A percentile compares a stretch with the other conserved stretches of the same genome.
Conservation (phyloP, 2,888 invertebrate genomes). For the Synanthedon andrenaeformis region DNA sequence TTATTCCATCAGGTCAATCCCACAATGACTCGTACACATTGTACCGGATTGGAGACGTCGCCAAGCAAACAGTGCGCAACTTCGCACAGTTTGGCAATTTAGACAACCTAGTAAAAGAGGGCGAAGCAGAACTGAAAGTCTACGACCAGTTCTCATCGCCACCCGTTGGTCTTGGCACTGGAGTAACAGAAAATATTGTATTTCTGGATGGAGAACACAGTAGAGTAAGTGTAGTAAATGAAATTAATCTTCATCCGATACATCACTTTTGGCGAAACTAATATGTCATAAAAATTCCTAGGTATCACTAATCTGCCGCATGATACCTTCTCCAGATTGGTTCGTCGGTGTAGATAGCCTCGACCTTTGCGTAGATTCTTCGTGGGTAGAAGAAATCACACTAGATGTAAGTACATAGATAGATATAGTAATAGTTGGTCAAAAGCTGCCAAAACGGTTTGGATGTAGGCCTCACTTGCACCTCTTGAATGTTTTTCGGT, state of each 20-base stretch:
- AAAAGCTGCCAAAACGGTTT: background rate
- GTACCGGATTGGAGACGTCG: slow-evolving; percentile 81
- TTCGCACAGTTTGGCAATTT: slow-evolving; percentile 88
- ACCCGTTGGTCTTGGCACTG: slow-evolving; percentile 77
- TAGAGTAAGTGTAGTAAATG: slow-evolving; percentile 56
- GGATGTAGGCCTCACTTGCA: background rate
- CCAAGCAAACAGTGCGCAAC: slow-evolving; percentile 79
- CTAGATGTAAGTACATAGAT: slow-evolving; percentile 49
- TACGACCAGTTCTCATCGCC: slow-evolving; percentile 88
- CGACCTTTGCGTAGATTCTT: slow-evolving; percentile 68
- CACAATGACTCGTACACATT: slow-evolving; percentile 84
- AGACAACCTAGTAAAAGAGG: slow-evolving; percentile 77
- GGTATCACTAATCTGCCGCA: slow-evolving; percentile 70
- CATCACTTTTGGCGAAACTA: background rate
- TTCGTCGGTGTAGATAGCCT: slow-evolving; percentile 74
- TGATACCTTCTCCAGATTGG: slow-evolving; percentile 78
- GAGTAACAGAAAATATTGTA: slow-evolving; percentile 82
- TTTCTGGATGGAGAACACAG: slow-evolving; percentile 91
- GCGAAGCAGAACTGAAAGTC: slow-evolving; percentile 75
- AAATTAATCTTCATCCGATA: background rate
- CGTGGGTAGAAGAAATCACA: slow-evolving; percentile 68
- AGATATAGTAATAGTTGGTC: no score
- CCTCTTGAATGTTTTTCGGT: background rate
- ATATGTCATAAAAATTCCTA: slow-evolving; percentile 27
- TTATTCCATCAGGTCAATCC: slow-evolving; percentile 77